Conservation (phyloP, 2,113 vertebrate genomes). For the Eubucco bourcierii region DNA sequence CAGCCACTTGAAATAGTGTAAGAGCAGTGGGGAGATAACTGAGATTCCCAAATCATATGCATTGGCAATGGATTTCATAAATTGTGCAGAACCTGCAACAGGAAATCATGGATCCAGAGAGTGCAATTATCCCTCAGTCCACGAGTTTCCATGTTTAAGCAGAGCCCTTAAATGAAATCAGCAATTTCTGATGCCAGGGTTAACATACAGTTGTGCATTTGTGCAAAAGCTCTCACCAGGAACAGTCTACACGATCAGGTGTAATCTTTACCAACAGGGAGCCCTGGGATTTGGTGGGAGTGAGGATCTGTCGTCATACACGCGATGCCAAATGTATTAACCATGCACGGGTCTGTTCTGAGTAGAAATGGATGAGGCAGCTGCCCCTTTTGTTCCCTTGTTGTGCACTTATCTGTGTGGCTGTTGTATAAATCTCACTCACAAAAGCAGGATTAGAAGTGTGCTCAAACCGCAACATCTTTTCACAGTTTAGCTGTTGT, state of each 20-base stretch:
- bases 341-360: not conserved
- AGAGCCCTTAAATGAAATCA: not conserved
- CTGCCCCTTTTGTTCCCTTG: not conserved
- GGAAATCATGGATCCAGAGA: not conserved
- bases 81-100: not conserved
- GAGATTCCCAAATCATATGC: not conserved
- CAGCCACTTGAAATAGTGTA: not conserved
- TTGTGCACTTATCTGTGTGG: not conserved
- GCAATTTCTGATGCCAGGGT: not conserved
- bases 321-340: not conserved
- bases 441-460: not conserved
- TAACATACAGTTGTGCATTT: not conserved
- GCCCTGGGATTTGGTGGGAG: not conserved
- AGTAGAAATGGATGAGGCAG: not conserved
- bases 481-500: slow-evolving; percentile 33
- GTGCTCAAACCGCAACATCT: not conserved
- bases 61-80: not conserved
- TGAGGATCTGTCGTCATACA: not conserved
- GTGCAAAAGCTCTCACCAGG: not conserved
- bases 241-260: not conserved
- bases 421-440: not conserved
- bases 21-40: not conserved
- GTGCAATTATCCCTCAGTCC: not conserved
- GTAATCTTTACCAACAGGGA: not conserved
- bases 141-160: not conserved